phyloP scores from a whole-genome alignment of 2,797 vertebrate species.

The Chrosomus eos region DNA sequence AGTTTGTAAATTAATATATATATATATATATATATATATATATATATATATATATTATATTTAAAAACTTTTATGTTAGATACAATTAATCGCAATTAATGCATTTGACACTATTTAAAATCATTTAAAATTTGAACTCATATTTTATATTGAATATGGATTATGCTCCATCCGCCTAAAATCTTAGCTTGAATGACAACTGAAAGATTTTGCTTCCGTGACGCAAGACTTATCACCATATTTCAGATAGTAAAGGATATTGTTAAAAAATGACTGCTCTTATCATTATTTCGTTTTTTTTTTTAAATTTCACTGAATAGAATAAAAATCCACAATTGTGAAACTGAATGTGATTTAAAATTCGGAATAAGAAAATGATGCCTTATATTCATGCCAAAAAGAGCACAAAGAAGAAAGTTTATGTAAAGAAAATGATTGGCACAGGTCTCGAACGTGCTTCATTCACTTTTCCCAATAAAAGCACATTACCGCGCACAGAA shows the following conservation, averaged over 20 bases:
- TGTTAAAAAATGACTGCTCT: background rate
- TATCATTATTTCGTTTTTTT: background rate
- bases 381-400: constrained; percentile 7
- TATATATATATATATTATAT: too few relatives aligned
- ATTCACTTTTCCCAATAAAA: background rate
- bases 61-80: too few relatives aligned
- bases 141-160: background rate
- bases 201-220: constrained; percentile 10
- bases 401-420: constrained; percentile 11
- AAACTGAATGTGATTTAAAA: constrained; percentile 36
- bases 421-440: background rate
- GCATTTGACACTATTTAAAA: background rate
- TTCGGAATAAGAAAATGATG: background rate
- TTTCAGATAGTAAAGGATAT: background rate
- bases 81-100: too few relatives aligned
- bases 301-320: constrained; percentile 20
- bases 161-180: background rate
- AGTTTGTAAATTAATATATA: too few relatives aligned
- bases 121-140: background rate
- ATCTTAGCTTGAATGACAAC: constrained; percentile 1
- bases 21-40: too few relatives aligned
- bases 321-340: constrained; percentile 35
- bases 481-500: background rate
- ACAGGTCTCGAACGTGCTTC: background rate
- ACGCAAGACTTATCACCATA: constrained; percentile 18